Conservation (phyloP, 2,113 vertebrate species). For the Silurus glanis region DNA sequence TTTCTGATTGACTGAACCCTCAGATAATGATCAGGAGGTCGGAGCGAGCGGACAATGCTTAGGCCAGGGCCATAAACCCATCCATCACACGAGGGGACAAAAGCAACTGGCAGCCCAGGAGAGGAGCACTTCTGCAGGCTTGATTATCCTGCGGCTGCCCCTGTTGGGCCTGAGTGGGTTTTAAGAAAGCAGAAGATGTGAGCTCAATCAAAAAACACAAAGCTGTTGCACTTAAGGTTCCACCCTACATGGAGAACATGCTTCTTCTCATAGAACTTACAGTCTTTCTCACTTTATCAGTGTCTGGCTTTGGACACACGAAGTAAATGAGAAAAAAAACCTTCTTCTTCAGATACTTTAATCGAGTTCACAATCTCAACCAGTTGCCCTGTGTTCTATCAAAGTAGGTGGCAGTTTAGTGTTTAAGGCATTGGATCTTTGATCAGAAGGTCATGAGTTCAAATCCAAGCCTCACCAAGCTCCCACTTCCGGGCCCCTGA, state of each 20-base stretch:
- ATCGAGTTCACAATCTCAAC: neutral
- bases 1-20: conserved; percentile 60
- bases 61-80: conserved; percentile 69
- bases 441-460: no score
- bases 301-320: neutral
- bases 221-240: neutral
- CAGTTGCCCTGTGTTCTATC: neutral
- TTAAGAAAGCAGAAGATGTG: conserved; percentile 53
- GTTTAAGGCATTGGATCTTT: no score
- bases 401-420: no score
- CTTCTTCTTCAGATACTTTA: neutral
- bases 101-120: conserved; percentile 73
- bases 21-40: conserved; percentile 77
- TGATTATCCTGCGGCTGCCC: conserved; percentile 51
- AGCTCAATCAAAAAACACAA: conserved; percentile 9
- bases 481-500: no score
- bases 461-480: no score
- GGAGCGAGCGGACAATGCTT: conserved; percentile 70
- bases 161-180: conserved; percentile 49
- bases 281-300: neutral
- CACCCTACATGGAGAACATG: neutral
- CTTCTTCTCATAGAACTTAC: neutral
- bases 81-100: conserved; percentile 81
- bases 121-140: conserved; percentile 64
- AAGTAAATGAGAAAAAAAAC: neutral